Conservation (phyloP, 2,888 invertebrate genomes). For the Trilocha varians region DNA sequence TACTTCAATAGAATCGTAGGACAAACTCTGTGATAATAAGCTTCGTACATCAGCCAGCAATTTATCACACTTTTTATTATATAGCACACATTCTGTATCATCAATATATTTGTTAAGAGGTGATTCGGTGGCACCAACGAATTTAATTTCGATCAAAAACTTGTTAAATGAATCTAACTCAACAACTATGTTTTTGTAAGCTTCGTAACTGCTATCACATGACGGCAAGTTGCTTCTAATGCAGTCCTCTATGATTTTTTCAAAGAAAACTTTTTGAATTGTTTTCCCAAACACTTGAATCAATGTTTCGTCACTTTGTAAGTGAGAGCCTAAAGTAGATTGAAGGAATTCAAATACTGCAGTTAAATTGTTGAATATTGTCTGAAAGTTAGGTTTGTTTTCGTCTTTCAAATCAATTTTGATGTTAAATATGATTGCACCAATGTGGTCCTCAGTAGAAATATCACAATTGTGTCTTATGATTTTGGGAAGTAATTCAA, state of each 20-base stretch:
- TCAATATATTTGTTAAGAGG: constrained; percentile 57
- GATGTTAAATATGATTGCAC: constrained; percentile 57
- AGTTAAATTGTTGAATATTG: constrained; percentile 58
- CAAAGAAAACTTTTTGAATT: constrained; percentile 51
- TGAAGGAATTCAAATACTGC: constrained; percentile 64
- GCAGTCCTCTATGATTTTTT: constrained; percentile 59
- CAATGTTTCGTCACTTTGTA: constrained; percentile 50
- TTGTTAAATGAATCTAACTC: constrained; percentile 62
- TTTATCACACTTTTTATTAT: constrained; percentile 63
- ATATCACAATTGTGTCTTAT: constrained; percentile 61
- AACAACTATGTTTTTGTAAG: constrained; percentile 52
- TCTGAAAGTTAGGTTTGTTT: constrained; percentile 50
- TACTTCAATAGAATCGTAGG: constrained; percentile 43
- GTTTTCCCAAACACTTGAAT: constrained; percentile 55
- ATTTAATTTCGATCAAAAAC: constrained; percentile 59
- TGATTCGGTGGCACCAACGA: constrained; percentile 46
- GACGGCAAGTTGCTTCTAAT: constrained; percentile 54
- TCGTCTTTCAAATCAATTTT: constrained; percentile 46
- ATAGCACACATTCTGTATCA: constrained; percentile 57
- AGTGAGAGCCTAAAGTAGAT: constrained; percentile 51
- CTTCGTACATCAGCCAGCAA: constrained; percentile 47
- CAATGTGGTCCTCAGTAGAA: constrained; percentile 54
- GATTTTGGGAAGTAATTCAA: constrained; percentile 50
- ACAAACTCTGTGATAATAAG: constrained; percentile 47
- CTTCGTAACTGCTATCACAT: constrained; percentile 50